These are phyloP conservation scores for Anguilla rostrata DNA, from an alignment of 2,113 vertebrate genomes.

Conservation along the genomic window DNA sequence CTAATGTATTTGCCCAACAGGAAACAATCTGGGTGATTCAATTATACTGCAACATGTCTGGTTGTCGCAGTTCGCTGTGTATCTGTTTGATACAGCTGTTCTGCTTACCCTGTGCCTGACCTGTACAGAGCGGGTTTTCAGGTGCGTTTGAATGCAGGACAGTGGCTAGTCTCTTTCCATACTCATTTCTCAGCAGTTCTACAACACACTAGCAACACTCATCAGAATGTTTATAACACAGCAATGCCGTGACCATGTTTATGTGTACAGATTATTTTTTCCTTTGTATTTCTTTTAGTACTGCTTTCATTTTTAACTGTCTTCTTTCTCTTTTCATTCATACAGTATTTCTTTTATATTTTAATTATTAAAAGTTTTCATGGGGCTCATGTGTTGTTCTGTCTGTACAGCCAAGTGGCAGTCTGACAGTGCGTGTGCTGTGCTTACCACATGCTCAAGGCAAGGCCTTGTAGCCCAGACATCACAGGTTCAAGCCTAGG, in stretches of 20 bases:
- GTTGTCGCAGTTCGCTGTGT: conserved; percentile 32
- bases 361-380: background rate
- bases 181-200: background rate
- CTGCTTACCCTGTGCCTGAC: background rate
- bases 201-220: background rate
- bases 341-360: background rate
- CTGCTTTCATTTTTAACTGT: background rate
- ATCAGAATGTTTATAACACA: background rate
- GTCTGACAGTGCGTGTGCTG: no score
- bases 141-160: background rate
- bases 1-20: conserved; percentile 34
- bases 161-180: background rate
- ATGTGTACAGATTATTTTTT: no score
- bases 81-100: conserved; percentile 35
- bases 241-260: background rate
- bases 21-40: conserved; percentile 64
- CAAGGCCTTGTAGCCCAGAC: background rate
- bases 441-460: background rate
- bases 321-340: background rate
- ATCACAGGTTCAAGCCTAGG: background rate
- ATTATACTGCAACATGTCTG: conserved; percentile 61
- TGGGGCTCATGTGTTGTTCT: background rate
- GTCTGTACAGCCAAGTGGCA: background rate
- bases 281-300: no score
- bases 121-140: background rate